A percentile compares a stretch with the other conserved stretches of the same genome.
phyloP scores from a whole-genome alignment of 2,797 vertebrate genomes.

The Micropoecilia bifurca region DNA sequence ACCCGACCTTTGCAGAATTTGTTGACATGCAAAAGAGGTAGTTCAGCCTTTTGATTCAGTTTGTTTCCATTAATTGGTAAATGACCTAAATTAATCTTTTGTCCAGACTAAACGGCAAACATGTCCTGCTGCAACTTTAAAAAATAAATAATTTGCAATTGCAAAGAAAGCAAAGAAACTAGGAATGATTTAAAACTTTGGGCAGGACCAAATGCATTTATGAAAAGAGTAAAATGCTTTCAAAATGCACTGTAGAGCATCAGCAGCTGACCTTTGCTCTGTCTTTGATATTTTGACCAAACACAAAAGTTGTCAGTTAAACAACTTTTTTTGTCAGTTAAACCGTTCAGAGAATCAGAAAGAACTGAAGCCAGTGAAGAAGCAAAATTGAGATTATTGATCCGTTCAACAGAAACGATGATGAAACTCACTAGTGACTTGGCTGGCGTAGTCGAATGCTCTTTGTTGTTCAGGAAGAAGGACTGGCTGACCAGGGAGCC shows the following conservation, averaged over 20 bases:
- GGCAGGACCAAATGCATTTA: not conserved
- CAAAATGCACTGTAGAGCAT: too few species aligned
- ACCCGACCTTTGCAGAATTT: not conserved
- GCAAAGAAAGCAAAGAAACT: not conserved
- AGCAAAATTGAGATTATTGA: not conserved
- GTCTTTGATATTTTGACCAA: too few species aligned
- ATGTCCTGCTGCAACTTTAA: not conserved
- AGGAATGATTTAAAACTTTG: not conserved
- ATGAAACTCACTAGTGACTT: constrained; percentile 74
- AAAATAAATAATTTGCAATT: not conserved
- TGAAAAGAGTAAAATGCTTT: too few species aligned
- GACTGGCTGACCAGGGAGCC: constrained; percentile 63
- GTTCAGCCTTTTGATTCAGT: not conserved
- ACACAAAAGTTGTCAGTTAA: too few species aligned
- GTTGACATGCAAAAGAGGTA: not conserved
- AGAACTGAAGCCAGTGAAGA: not conserved
- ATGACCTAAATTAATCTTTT: too few species aligned
- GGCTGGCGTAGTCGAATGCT: constrained; percentile 73
- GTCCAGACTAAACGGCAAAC: not conserved
- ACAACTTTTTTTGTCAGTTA: not conserved
- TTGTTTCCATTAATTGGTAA: not conserved
- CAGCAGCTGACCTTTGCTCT: too few species aligned
- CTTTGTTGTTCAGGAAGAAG: constrained; percentile 83
- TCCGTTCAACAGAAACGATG: not conserved
- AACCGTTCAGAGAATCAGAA: not conserved